These are phyloP conservation scores for Drosophila azteca DNA, from an alignment of 1,140 invertebrate species.

Conservation along the genomic window DNA sequence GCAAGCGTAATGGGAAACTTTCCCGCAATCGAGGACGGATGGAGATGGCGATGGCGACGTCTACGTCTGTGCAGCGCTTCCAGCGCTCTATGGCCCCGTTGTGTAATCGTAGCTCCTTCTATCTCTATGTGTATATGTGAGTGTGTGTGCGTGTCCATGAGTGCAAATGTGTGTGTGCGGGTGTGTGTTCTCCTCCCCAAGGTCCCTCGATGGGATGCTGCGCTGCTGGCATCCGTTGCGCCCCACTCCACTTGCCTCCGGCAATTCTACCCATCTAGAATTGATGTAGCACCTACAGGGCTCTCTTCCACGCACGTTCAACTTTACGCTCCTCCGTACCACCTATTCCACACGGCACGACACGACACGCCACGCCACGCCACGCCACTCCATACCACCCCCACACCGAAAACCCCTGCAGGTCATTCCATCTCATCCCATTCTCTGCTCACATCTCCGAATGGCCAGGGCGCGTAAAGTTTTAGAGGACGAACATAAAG, in stretches of 20 bases:
- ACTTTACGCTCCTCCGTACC: constrained; percentile 31
- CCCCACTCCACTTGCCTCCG: constrained; percentile 19
- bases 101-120: constrained; percentile 62
- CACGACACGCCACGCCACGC: not conserved
- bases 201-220: constrained; percentile 60
- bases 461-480: constrained; percentile 63
- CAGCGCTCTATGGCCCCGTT: constrained; percentile 59
- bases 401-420: constrained; percentile 41
- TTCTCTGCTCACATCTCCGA: not conserved
- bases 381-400: not conserved
- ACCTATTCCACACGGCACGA: constrained; percentile 3
- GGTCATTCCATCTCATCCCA: constrained; percentile 58
- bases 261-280: constrained; percentile 68
- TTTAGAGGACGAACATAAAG: constrained; percentile 73
- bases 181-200: constrained; percentile 35
- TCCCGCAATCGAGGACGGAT: constrained; percentile 55
- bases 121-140: constrained; percentile 10
- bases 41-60: constrained; percentile 37
- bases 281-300: constrained; percentile 78
- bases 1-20: constrained; percentile 70
- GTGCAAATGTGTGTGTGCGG: constrained; percentile 17
- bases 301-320: constrained; percentile 60
- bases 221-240: constrained; percentile 33
- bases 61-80: constrained; percentile 48
- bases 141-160: constrained; percentile 17